phyloP scores from a whole-genome alignment of 2,797 vertebrate genomes.

The Serranus cabrilla region DNA sequence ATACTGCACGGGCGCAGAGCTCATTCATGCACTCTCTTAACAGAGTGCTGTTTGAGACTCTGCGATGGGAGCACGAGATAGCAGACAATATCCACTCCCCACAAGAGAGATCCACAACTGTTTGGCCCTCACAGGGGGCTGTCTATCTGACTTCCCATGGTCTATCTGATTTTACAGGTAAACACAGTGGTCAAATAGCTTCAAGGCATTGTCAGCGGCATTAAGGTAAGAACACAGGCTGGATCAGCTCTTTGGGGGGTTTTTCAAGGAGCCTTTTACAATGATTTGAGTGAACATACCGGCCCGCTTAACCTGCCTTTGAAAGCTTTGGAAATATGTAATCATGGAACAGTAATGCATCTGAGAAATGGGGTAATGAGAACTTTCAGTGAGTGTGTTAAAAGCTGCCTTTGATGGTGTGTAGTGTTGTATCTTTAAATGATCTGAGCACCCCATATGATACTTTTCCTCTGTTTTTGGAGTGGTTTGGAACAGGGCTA shows the following conservation, averaged over 20 bases:
- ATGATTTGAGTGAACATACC: constrained; percentile 65
- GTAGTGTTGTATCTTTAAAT: constrained; percentile 62
- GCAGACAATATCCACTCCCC: constrained; percentile 80
- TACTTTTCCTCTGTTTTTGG: constrained; percentile 73
- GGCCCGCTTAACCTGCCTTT: constrained; percentile 65
- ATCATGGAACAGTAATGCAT: constrained; percentile 66
- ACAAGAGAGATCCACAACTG: constrained; percentile 74
- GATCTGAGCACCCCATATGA: constrained; percentile 76
- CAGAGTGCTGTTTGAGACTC: constrained; percentile 66
- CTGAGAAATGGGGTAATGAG: constrained; percentile 65
- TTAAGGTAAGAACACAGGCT: constrained; percentile 65
- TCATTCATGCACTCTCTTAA: constrained; percentile 82
- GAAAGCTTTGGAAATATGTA: constrained; percentile 72
- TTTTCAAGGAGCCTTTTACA: constrained; percentile 64
- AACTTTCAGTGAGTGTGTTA: constrained; percentile 61
- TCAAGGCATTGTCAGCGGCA: constrained; percentile 69
- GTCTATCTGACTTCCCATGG: constrained; percentile 81
- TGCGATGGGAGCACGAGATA: constrained; percentile 80
- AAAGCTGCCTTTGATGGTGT: constrained; percentile 76
- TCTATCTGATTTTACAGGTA: constrained; percentile 82
- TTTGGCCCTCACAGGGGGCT: constrained; percentile 65
- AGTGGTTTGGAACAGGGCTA: constrained; percentile 71
- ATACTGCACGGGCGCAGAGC: constrained; percentile 76
- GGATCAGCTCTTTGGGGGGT: constrained; percentile 54
- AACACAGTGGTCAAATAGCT: constrained; percentile 80